Evolutionary conservation across 2,797 vertebrate species (phyloP), one percentile per base, ranked within the genome.

Genomic region (Taeniopygia guttata): DNA sequence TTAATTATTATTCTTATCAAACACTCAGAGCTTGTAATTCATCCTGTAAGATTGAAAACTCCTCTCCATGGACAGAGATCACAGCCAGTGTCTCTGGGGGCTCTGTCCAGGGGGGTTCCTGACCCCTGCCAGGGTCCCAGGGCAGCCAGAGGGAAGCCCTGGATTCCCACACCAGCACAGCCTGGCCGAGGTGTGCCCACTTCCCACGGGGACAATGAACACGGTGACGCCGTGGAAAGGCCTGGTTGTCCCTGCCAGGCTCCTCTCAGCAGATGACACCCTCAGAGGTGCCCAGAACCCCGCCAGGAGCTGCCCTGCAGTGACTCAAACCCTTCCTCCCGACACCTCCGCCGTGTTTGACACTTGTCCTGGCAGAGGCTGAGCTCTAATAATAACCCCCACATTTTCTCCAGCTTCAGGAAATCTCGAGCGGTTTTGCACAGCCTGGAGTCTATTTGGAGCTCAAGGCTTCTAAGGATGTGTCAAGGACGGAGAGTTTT

Each of bases 381-480:
- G 64, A 34, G 49, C 8, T 20, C 89, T 95, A 95, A 95, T 58
- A 92, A 96, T 49, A 79, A 89, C 59, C 78, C 52, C 70, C 29
- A 5, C 45, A 12, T 70, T 45, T 74, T 46, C 67, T 66, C 8
- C 56, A 70, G 94, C 82, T 36, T 32, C 1, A 51, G 95, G 90
- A 93, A 93, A 76, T 87, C 93, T 93, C 78, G 21, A 70, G 46
- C 1, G 43, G 52, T 16, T 92, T 92, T 74, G 34, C 82, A 27
- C 60, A 87, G 62, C 13, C 25, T 49, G 46, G 38, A 55, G 54
- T 78, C 87, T 95, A 92, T 94, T 95, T 96, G 94, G 72, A 95
- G 93, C 90, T 92, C 91, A 80, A 87, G 91, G 87, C 64, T 92
- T 10, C 84, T 46, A 30, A 73, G 96, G 87, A 85, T 84, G 87